Evolutionary conservation across 2,888 invertebrate genomes (phyloP).

Genomic region (Gandaritis pyraliata): DNA sequence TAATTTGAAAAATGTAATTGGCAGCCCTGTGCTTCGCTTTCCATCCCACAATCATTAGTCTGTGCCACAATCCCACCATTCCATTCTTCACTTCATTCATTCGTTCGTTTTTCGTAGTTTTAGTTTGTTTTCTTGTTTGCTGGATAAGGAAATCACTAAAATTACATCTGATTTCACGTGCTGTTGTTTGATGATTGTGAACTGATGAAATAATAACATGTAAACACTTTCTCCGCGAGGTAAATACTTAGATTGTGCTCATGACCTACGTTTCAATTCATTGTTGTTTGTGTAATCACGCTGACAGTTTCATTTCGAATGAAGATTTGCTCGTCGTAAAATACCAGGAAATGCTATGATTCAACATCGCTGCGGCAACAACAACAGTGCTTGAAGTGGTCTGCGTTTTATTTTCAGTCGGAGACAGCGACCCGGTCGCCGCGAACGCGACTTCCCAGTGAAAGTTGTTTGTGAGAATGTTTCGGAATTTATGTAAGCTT

Average conservation of each 20-base stretch:
- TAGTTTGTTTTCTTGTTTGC: conserved; percentile 8
- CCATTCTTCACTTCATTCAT: conserved; percentile 6
- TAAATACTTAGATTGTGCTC: conserved; percentile 52
- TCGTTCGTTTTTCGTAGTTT: conserved; percentile 20
- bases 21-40: no score
- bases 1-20: no score
- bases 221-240: conserved; percentile 58
- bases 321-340: conserved; percentile 76
- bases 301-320: conserved; percentile 79
- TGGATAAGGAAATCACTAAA: conserved; percentile 30
- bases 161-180: conserved; percentile 66
- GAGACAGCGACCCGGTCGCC: conserved; percentile 62
- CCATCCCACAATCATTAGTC: no score
- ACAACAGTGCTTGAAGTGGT: conserved; percentile 70
- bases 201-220: conserved; percentile 58
- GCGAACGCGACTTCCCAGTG: conserved; percentile 62
- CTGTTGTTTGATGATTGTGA: conserved; percentile 56
- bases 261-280: conserved; percentile 51
- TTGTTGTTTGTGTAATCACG: conserved; percentile 72
- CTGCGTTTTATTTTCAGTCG: conserved; percentile 69
- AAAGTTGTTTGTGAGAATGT: conserved; percentile 73
- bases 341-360: conserved; percentile 85
- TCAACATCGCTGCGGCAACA: conserved; percentile 67
- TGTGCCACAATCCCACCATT: no score
- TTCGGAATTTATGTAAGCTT: conserved; percentile 67